Conservation (phyloP, 2,797 vertebrate genomes). For the Pipistrellus nathusii region DNA sequence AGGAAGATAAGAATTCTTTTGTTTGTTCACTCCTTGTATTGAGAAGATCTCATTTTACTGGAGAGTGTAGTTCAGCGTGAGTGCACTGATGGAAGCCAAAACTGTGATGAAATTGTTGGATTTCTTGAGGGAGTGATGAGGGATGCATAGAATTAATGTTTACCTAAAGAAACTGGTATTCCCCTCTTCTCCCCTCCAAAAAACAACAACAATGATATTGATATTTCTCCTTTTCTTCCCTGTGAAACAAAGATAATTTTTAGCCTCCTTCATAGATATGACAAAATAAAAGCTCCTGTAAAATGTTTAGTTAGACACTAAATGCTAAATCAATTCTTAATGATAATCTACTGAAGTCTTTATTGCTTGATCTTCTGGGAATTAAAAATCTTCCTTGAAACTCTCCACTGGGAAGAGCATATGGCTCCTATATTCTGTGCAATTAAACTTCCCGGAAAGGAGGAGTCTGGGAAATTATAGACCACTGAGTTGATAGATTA, state of each 20-base stretch:
- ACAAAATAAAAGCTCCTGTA: slow-evolving; percentile 45
- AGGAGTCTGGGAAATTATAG: background rate
- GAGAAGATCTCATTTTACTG: slow-evolving; percentile 35
- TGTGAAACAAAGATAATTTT: slow-evolving; percentile 64
- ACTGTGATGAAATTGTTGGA: background rate
- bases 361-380: slow-evolving; percentile 71
- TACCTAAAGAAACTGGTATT: background rate
- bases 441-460: slow-evolving; percentile 70
- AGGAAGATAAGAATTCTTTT: background rate
- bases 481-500: slow-evolving; percentile 4
- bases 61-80: slow-evolving; percentile 33
- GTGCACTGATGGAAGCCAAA: background rate
- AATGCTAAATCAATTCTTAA: slow-evolving; percentile 67
- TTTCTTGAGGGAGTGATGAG: background rate
- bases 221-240: background rate
- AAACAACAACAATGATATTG: background rate
- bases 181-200: fast-evolving
- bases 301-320: slow-evolving; percentile 60
- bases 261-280: slow-evolving; percentile 44
- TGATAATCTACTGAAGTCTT: slow-evolving; percentile 66
- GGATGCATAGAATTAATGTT: slow-evolving; percentile 41
- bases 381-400: slow-evolving; percentile 65
- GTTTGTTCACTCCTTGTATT: background rate
- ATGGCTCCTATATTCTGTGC: slow-evolving; percentile 48
- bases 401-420: slow-evolving; percentile 20